Percentiles rank a stretch among this genome's conserved stretches.
These are phyloP conservation scores for Epinephelus lanceolatus DNA, from an alignment of 2,113 vertebrate genomes.

Conservation along the genomic window DNA sequence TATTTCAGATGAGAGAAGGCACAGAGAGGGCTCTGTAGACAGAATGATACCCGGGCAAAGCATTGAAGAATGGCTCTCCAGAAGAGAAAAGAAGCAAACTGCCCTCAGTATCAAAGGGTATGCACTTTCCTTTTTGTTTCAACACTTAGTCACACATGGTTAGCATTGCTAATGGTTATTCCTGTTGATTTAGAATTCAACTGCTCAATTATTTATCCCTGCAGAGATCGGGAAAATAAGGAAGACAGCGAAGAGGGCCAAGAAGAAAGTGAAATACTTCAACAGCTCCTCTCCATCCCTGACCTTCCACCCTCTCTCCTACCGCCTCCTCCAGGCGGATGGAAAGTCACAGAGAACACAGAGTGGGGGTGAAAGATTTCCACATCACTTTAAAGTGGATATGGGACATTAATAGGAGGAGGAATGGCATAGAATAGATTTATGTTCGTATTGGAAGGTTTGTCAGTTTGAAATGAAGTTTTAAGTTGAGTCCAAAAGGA, in stretches of 20 bases:
- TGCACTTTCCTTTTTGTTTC: conserved; percentile 23
- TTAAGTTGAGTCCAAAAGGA: not conserved
- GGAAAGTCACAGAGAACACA: conserved; percentile 67
- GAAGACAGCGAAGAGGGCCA: conserved; percentile 65
- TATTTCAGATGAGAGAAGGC: conserved; percentile 85
- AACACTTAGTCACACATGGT: conserved; percentile 28
- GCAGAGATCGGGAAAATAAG: conserved; percentile 72
- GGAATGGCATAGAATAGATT: not conserved
- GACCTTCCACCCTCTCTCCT: conserved; percentile 84
- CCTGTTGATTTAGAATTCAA: conserved; percentile 48
- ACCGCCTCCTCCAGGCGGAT: conserved; percentile 78
- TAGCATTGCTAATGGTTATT: conserved; percentile 38
- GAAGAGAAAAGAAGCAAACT: conserved; percentile 87
- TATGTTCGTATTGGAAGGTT: not conserved
- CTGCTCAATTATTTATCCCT: conserved; percentile 54
- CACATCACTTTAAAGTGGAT: not conserved
- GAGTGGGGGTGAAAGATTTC: conserved; percentile 80
- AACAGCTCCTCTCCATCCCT: conserved; percentile 79
- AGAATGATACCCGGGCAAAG: conserved; percentile 66
- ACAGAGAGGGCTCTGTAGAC: conserved; percentile 75
- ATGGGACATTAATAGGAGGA: not conserved
- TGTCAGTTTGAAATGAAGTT: not conserved
- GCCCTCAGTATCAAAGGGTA: conserved; percentile 86
- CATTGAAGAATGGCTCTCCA: conserved; percentile 91
- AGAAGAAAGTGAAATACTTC: conserved; percentile 65